These are phyloP conservation scores for Acleris literana DNA, from an alignment of 2,888 invertebrate genomes.

Conservation along the genomic window DNA sequence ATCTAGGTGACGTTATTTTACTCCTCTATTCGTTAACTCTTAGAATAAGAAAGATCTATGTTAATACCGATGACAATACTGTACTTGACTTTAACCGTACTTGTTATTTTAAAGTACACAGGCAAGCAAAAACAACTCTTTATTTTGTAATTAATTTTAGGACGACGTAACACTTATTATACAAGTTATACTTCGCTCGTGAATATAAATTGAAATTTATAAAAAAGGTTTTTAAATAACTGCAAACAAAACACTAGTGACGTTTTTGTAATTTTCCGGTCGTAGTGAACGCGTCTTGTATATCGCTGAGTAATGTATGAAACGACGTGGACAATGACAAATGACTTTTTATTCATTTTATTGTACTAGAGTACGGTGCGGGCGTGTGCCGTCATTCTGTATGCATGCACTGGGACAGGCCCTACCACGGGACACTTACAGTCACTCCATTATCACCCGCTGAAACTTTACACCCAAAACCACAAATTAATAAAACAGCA, in stretches of 20 bases:
- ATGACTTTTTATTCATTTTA: conserved; percentile 63
- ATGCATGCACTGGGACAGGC: conserved; percentile 54
- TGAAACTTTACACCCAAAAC: neutral
- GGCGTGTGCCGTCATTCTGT: conserved; percentile 50
- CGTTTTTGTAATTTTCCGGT: conserved; percentile 8
- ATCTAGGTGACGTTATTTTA: conserved; percentile 39
- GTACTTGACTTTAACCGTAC: neutral
- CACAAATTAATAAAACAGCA: conserved; percentile 18
- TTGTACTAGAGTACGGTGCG: conserved; percentile 47
- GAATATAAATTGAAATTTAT: no score
- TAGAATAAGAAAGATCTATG: conserved; percentile 56
- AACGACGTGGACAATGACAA: conserved; percentile 53
- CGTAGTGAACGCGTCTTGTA: conserved; percentile 43
- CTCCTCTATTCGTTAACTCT: conserved; percentile 45
- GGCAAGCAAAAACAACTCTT: no score
- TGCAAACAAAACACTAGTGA: neutral
- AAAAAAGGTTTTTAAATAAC: no score
- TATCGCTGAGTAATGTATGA: conserved; percentile 42
- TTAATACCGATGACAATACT: conserved; percentile 19
- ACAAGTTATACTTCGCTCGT: neutral
- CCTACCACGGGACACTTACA: conserved; percentile 36
- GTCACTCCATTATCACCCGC: conserved; percentile 5
- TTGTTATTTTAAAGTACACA: no score
- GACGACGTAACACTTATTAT: no score
- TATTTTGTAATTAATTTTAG: no score